These are phyloP conservation scores for Lycodopsis pacificus DNA, from an alignment of 2,797 vertebrate species.

Conservation along the genomic window DNA sequence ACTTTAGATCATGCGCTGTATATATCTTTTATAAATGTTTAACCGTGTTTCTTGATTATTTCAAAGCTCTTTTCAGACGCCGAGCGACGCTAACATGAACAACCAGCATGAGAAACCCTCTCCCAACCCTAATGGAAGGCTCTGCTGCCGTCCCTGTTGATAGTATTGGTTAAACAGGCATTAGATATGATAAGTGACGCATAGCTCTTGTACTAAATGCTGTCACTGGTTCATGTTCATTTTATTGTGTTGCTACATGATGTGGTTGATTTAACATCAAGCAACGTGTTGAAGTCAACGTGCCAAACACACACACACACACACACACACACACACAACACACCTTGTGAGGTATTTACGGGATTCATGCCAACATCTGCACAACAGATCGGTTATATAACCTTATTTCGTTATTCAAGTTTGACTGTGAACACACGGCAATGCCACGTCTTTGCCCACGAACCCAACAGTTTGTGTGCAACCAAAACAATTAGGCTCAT, in stretches of 20 bases:
- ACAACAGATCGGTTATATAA: background rate
- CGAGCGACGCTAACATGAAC: no score
- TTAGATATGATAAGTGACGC: background rate
- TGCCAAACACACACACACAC: background rate
- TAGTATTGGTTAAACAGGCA: background rate
- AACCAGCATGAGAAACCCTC: background rate
- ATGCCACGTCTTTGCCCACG: background rate
- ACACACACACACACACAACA: no score
- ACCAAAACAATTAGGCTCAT: slow-evolving; percentile 28
- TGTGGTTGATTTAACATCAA: slow-evolving; percentile 9
- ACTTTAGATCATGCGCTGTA: no score
- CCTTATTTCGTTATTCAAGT: slow-evolving; percentile 5
- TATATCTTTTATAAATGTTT: no score
- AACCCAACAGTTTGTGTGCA: background rate
- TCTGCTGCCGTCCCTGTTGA: background rate
- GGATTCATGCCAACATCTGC: background rate
- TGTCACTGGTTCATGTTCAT: background rate
- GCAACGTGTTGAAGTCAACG: background rate
- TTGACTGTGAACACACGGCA: background rate
- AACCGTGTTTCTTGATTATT: background rate
- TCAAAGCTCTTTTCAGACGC: background rate
- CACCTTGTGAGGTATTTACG: background rate
- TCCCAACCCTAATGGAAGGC: background rate
- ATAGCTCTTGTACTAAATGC: background rate
- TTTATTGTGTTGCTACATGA: background rate